A percentile compares a stretch with the other conserved stretches of the same genome.
Conservation (phyloP, 2,797 vertebrate species). For the Manis crassicaudata region DNA sequence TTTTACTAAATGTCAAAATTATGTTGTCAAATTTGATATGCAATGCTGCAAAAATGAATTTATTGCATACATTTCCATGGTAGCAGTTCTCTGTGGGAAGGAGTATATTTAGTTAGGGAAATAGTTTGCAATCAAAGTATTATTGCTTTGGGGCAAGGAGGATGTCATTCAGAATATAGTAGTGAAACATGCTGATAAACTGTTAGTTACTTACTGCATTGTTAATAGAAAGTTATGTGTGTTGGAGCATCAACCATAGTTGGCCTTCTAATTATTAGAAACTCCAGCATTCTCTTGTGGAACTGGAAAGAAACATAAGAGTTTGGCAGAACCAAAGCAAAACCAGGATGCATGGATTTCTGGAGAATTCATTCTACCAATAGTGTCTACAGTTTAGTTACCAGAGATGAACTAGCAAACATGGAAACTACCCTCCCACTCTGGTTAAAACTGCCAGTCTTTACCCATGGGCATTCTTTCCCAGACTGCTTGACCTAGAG, state of each 20-base stretch:
- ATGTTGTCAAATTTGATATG: constrained; percentile 76
- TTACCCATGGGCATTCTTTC: neutral
- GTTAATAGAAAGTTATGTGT: constrained; percentile 19
- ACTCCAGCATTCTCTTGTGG: neutral
- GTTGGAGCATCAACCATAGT: neutral
- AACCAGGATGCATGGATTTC: constrained; percentile 15
- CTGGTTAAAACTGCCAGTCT: neutral
- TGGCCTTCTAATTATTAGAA: neutral
- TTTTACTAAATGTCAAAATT: constrained; percentile 77
- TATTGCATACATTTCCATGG: constrained; percentile 73
- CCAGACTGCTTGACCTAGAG: neutral
- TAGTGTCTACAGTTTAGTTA: neutral
- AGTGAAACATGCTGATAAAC: constrained; percentile 41
- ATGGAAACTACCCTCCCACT: neutral
- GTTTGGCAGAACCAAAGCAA: constrained; percentile 11
- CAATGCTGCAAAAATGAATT: constrained; percentile 69
- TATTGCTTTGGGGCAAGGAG: constrained; percentile 78
- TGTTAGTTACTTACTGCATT: neutral
- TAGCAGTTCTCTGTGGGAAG: constrained; percentile 71
- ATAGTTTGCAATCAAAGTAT: constrained; percentile 72
- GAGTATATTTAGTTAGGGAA: constrained; percentile 77
- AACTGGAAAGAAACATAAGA: neutral
- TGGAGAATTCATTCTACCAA: neutral
- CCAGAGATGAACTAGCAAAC: neutral
- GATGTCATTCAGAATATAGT: constrained; percentile 58